A percentile compares a stretch with the other conserved stretches of the same genome.
These are phyloP conservation scores for Atractosteus spatula DNA, from an alignment of 2,113 vertebrate genomes.

Conservation along the genomic window DNA sequence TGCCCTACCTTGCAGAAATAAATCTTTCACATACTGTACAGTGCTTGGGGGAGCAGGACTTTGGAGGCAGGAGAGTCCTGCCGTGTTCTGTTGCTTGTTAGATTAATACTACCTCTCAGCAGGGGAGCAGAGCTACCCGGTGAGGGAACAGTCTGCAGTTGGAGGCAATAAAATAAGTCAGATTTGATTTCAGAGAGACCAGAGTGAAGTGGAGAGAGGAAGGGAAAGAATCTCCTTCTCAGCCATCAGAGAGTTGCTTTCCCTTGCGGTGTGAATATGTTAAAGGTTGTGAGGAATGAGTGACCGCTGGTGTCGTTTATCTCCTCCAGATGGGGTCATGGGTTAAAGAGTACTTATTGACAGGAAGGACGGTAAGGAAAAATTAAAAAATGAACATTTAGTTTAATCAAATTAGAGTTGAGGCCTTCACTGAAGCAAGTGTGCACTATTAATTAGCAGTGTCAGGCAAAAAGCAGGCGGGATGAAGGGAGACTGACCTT, in stretches of 20 bases:
- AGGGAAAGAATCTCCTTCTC: background rate
- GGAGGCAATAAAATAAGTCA: too few relatives aligned
- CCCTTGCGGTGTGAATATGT: background rate
- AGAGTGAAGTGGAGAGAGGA: background rate
- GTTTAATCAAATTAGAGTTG: background rate
- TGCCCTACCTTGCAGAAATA: too few relatives aligned
- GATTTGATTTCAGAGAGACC: too few relatives aligned
- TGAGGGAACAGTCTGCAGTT: too few relatives aligned
- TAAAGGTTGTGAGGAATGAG: background rate
- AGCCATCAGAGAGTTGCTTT: background rate
- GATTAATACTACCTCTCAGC: too few relatives aligned
- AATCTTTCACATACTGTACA: too few relatives aligned
- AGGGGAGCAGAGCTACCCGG: too few relatives aligned
- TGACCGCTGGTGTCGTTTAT: background rate
- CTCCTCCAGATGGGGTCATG: background rate
- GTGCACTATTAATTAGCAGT: background rate
- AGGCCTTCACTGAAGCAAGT: background rate
- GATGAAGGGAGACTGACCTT: constrained; percentile 1
- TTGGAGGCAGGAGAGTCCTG: too few relatives aligned
- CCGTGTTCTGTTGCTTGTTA: too few relatives aligned
- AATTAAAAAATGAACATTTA: background rate
- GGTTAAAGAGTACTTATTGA: constrained; percentile 12
- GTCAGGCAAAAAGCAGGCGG: background rate
- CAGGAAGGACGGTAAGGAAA: background rate
- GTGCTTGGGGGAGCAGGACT: too few relatives aligned